Evolutionary conservation across 2,888 invertebrate species (phyloP).

Genomic region (Amiota communis): DNA sequence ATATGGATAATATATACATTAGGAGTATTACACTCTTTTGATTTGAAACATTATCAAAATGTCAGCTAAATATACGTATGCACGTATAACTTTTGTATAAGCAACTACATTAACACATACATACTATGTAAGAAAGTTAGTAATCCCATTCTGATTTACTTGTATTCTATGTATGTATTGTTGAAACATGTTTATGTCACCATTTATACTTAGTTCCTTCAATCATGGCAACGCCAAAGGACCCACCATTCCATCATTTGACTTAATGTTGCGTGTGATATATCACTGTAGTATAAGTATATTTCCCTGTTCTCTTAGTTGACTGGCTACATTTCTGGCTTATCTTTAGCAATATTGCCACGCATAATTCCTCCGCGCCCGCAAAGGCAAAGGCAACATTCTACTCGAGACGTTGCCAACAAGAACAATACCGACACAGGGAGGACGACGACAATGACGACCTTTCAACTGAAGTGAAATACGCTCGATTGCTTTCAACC

Average conservation of each 20-base stretch:
- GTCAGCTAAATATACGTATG: no score
- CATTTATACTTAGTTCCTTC: no score
- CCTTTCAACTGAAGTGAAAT: constrained; percentile 15
- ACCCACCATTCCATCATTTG: constrained; percentile 55
- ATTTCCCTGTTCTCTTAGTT: constrained; percentile 31
- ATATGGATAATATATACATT: no score
- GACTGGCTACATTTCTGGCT: constrained; percentile 15
- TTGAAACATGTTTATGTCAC: no score
- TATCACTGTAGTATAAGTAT: constrained; percentile 52
- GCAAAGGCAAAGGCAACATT: neutral
- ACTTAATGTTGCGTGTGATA: constrained; percentile 70
- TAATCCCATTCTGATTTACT: no score
- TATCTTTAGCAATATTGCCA: neutral
- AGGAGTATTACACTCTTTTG: no score
- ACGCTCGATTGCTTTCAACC: constrained; percentile 43
- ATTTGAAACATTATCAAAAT: no score
- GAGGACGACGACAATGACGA: neutral
- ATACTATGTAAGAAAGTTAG: no score
- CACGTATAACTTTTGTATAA: no score
- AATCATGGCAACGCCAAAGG: constrained; percentile 22
- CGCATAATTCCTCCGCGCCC: neutral
- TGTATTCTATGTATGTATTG: no score
- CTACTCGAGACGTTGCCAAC: constrained; percentile 34
- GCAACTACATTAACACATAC: no score
- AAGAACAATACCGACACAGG: constrained; percentile 7